These are phyloP conservation scores for Austrolebias charrua DNA, from an alignment of 2,797 vertebrate species.

Conservation along the genomic window DNA sequence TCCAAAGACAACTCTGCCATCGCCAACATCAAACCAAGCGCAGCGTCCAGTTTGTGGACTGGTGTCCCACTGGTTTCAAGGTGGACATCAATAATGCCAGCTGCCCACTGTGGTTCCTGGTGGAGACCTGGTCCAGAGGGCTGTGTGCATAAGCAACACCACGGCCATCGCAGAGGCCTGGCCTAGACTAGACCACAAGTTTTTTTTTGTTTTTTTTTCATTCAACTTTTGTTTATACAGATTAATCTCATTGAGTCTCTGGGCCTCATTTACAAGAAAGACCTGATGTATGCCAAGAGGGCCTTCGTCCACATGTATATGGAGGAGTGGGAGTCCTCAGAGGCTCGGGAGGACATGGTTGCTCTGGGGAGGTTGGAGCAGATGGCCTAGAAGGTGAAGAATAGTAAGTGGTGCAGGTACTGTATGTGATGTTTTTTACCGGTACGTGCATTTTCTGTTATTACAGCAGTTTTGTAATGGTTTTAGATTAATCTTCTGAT, in stretches of 20 bases:
- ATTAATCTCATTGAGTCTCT: too few species aligned
- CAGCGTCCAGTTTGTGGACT: conserved; percentile 91
- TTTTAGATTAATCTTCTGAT: too few species aligned
- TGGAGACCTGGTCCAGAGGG: conserved; percentile 85
- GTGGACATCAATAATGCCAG: too few species aligned
- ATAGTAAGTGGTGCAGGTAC: too few species aligned
- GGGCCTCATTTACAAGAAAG: too few species aligned
- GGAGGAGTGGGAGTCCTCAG: too few species aligned
- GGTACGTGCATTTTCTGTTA: too few species aligned
- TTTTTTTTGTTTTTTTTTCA: too few species aligned
- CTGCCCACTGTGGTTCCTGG: conserved; percentile 78
- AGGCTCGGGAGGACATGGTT: conserved; percentile 68
- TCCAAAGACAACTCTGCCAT: neutral
- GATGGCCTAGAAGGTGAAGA: conserved; percentile 20
- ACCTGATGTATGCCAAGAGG: conserved; percentile 78
- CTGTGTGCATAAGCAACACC: conserved; percentile 86
- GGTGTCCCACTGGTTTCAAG: conserved; percentile 76
- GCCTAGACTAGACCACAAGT: conserved; percentile 71
- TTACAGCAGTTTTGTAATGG: too few species aligned
- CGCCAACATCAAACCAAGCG: conserved; percentile 81
- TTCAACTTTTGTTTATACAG: too few species aligned
- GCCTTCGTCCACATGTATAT: conserved; percentile 81
- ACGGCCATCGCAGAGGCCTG: conserved; percentile 80
- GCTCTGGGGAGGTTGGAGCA: conserved; percentile 1
- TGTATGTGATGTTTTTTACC: too few species aligned